phyloP scores from a whole-genome alignment of 2,797 vertebrate species.

The Heliangelus exortis region DNA sequence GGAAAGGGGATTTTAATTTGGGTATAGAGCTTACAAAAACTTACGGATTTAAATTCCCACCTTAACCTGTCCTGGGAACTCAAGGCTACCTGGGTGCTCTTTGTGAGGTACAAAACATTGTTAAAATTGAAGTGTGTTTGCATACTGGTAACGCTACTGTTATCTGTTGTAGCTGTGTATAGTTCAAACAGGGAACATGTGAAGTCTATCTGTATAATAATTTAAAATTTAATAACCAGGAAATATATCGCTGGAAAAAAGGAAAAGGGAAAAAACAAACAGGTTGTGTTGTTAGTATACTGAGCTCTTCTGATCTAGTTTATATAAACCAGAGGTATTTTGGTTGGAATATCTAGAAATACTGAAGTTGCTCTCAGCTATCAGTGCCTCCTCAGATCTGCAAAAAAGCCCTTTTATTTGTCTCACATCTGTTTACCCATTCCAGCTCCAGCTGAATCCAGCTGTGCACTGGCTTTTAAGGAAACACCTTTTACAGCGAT shows the following conservation, averaged over 20 bases:
- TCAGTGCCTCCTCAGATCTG: not conserved
- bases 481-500: not conserved
- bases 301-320: not conserved
- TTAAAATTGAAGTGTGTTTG: not conserved
- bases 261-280: not conserved
- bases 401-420: not conserved
- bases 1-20: not conserved
- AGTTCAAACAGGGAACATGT: not conserved
- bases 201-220: not conserved
- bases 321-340: not conserved
- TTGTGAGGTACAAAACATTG: not conserved
- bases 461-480: not conserved
- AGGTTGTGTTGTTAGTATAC: not conserved
- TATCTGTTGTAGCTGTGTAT: fast-evolving
- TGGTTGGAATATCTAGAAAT: not conserved
- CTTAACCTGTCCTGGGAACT: not conserved
- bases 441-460: not conserved
- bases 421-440: not conserved
- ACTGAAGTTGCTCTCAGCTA: not conserved
- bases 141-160: not conserved
- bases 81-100: not conserved
- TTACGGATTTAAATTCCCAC: not conserved
- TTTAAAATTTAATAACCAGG: not conserved
- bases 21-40: not conserved
- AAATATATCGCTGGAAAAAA: not conserved